Evolutionary conservation across 2,113 vertebrate species (phyloP).

Genomic region (Nesogale talazaci): DNA sequence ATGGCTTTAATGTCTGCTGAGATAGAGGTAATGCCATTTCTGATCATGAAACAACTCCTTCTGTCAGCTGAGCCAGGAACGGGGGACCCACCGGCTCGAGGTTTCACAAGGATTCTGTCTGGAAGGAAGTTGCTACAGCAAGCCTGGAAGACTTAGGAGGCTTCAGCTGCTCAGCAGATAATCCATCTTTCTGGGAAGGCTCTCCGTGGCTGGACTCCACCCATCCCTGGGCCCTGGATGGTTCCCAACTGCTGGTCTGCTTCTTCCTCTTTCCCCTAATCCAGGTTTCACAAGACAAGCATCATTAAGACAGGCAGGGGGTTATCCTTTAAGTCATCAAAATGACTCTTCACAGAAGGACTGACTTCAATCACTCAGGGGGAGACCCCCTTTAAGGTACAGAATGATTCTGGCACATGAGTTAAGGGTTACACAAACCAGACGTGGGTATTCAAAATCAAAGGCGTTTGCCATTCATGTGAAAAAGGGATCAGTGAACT

Average conservation of each 20-base stretch:
- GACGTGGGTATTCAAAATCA: slow-evolving; percentile 76
- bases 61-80: not conserved
- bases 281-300: slow-evolving; percentile 68
- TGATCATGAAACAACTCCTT: not conserved
- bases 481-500: slow-evolving; percentile 72
- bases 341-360: slow-evolving; percentile 74
- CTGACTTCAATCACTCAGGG: slow-evolving; percentile 72
- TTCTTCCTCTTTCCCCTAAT: slow-evolving; percentile 25
- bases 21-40: not conserved
- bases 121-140: not conserved
- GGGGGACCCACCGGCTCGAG: not conserved
- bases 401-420: slow-evolving; percentile 75
- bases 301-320: slow-evolving; percentile 61
- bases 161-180: slow-evolving; percentile 5
- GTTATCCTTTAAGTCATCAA: slow-evolving; percentile 70
- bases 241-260: slow-evolving; percentile 1
- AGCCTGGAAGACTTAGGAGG: not conserved
- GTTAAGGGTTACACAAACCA: slow-evolving; percentile 80
- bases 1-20: not conserved
- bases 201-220: slow-evolving; percentile 19
- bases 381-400: slow-evolving; percentile 71
- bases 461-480: slow-evolving; percentile 76
- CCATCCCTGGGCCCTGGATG: not conserved
- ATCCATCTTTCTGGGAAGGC: not conserved
- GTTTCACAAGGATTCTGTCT: not conserved